Base-by-base conservation (phyloP, 2,113 vertebrate genomes). In the Pitta sordida region DNA sequence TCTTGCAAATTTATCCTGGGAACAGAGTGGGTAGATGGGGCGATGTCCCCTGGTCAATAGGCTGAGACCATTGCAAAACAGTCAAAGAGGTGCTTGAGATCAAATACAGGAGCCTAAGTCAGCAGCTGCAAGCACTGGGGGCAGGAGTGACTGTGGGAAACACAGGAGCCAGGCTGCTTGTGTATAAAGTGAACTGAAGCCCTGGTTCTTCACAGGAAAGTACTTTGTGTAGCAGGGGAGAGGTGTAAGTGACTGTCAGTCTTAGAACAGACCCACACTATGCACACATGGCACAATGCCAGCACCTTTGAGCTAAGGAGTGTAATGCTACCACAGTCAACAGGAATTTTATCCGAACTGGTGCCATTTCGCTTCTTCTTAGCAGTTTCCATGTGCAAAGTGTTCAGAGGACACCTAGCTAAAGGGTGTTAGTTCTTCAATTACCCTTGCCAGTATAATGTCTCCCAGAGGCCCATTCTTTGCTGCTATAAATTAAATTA, bases 401-500 rank as follows among this genome's bases (percentile, higher is more conserved):
- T 36, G 41, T 24, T 91, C 34, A 17, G 76, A 43, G 88, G 88
- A 90, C 86, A 48, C 81, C 80, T 75, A 70, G 88, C 90, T 90
- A 74, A 85, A 91, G 90, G 92, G 88, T 88, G 85, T 96, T 94
- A 90, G 90, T 88, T 86, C 95, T 86, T 80, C 92, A 92, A 90
- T 94, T 95, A 96, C 92, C 95, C 86, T 93, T 90, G 60, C 76
- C 77, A 15, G 30, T 48, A 21, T 91, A 93, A 96, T 75, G 76
- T 71, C 68, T 93, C 96, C 81, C 92, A 94, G 64, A 88, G 80
- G 92, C 52, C 18, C 64, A 64, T 81, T 95, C 79, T 63, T 67
- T 10, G 21, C 92, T 78, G 80, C 88, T 83, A 32, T 95, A 88
- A 96, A 94, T 96, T 88, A 91, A 76, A 94, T 88, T 77, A 94